Evolutionary conservation across 1,140 invertebrate genomes (phyloP), one percentile per base, ranked within the genome.

Genomic region (Drosophila orosa): DNA sequence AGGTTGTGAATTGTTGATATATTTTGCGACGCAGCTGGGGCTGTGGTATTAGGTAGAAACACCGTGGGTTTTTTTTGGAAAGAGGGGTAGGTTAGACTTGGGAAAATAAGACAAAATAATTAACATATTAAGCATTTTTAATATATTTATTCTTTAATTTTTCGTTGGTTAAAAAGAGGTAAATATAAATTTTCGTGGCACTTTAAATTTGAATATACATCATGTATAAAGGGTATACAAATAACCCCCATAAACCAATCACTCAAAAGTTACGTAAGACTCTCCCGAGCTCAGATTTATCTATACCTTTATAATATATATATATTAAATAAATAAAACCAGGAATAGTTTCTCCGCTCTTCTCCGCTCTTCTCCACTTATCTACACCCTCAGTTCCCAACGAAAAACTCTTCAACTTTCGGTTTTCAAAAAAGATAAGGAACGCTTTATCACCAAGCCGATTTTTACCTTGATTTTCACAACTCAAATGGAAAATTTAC

Each of bases 21-120:
- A 71, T 40, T 72, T 47, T 58, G 66, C 68, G 42, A 40, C 68
- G 68, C 68, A 72, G 33, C 42, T 71, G 68, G 25, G 25, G 31
- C n/a, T 58, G 15, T n/a, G 8, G 50, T 31, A 15, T 24, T 22
- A 58, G 65, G 65, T 58, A 58, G 66, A 24, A 27, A 13, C 31
- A 50, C 44, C 33, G 13, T 40, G 0, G 25, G 13, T 3, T 27
- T 19, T 27, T 13, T 13, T 8, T 0, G 12, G 0, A 15, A 24
- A 7, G 24, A 7, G 6, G 17, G 33, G 13, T 29, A 13, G 1
- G 9, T 8, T 12, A 3, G 19, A 12, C 19, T 54, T n/a, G 15
- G 1, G 9, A 12, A 35, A 17, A 33, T 7, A 1, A 15, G 7
- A 22, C 0, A 15, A 22, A 15, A 15, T 19, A 22, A 13, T 15